These are phyloP conservation scores for Drosophila arizonae DNA, from an alignment of 1,140 invertebrate species.

Conservation along the genomic window DNA sequence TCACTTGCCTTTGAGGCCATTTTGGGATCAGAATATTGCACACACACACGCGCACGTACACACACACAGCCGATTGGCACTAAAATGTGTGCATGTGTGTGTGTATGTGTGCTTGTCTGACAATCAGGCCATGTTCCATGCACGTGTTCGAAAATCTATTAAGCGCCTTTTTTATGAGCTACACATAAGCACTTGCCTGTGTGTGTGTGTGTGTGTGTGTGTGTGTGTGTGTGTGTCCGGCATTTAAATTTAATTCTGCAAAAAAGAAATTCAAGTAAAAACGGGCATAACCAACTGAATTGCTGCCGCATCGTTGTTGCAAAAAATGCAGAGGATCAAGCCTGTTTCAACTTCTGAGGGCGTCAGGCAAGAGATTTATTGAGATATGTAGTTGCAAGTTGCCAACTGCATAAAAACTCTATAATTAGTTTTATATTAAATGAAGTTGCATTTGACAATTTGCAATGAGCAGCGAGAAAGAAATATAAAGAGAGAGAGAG, in stretches of 20 bases:
- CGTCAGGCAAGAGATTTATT: no score
- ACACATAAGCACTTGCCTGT: conserved; percentile 1
- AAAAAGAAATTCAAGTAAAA: background rate
- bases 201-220: conserved; percentile 2
- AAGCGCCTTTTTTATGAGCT: conserved; percentile 65
- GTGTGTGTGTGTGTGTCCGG: conserved; percentile 12
- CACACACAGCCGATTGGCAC: conserved; percentile 17
- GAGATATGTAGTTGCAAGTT: no score
- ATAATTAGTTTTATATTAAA: no score
- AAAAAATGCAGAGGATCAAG: no score
- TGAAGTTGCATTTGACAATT: no score
- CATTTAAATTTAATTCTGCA: conserved; percentile 33
- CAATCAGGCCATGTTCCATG: conserved; percentile 65
- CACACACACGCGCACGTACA: conserved; percentile 26
- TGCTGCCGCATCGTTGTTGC: no score
- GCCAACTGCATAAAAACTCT: no score
- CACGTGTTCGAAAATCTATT: conserved; percentile 77
- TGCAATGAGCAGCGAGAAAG: no score
- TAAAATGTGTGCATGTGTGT: conserved; percentile 14
- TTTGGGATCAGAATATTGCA: conserved; percentile 63
- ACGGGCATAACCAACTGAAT: no score
- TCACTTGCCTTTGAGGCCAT: conserved; percentile 79
- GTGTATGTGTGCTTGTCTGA: conserved; percentile 22
- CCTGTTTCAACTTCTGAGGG: no score
- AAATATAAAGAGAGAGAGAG: no score